These are phyloP conservation scores for Leptura quadrifasciata DNA, from an alignment of 2,888 invertebrate genomes.

Conservation along the genomic window DNA sequence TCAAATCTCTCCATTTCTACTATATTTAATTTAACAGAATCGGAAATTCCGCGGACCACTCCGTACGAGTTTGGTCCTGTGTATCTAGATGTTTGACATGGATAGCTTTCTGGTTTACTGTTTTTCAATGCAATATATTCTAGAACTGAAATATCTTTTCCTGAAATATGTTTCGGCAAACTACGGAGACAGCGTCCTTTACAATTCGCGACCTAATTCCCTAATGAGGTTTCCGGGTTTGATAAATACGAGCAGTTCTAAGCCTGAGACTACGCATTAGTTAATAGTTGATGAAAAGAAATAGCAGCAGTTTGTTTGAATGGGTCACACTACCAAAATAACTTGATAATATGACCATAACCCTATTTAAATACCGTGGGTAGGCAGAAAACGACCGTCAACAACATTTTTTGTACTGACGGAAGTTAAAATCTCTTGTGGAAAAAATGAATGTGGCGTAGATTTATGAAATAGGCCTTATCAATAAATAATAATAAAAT, in stretches of 20 bases:
- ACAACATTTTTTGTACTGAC: neutral
- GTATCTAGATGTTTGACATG: too few relatives aligned
- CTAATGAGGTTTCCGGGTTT: conserved; percentile 2
- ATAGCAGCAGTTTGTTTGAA: neutral
- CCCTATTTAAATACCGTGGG: neutral
- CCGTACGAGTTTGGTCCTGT: too few relatives aligned
- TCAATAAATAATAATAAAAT: too few relatives aligned
- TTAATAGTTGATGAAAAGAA: conserved; percentile 3
- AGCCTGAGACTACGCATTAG: conserved; percentile 3
- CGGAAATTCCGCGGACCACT: too few relatives aligned
- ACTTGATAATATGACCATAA: neutral
- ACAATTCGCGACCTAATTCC: neutral
- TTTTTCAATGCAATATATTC: too few relatives aligned
- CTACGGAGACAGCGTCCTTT: neutral
- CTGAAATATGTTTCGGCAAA: neutral
- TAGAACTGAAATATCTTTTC: neutral
- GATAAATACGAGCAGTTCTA: neutral
- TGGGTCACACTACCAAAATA: neutral
- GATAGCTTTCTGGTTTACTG: too few relatives aligned
- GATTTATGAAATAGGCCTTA: too few relatives aligned
- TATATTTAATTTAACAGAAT: too few relatives aligned
- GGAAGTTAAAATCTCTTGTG: too few relatives aligned
- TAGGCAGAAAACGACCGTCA: neutral
- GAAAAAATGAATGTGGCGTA: too few relatives aligned
- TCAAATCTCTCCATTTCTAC: too few relatives aligned